These are phyloP conservation scores for Myxocyprinus asiaticus DNA, from an alignment of 2,113 vertebrate species.

Conservation along the genomic window DNA sequence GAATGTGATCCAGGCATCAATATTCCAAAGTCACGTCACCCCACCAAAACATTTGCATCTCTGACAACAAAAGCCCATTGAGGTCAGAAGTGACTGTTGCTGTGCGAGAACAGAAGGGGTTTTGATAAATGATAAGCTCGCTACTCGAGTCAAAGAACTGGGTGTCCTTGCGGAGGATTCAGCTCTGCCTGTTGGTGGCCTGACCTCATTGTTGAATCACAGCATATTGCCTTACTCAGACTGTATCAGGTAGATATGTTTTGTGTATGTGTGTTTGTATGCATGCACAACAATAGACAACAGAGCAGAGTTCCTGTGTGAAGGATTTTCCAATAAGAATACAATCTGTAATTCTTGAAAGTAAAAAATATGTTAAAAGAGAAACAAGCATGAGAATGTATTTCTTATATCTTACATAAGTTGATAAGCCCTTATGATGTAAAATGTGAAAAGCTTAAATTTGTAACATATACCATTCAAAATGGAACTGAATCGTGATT, in stretches of 20 bases:
- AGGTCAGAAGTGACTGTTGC: constrained; percentile 60
- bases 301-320: too few species aligned
- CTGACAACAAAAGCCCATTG: constrained; percentile 68
- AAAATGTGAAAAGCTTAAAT: neutral
- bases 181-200: constrained; percentile 2
- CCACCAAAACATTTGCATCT: constrained; percentile 69
- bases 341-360: too few species aligned
- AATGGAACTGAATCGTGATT: too few species aligned
- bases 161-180: constrained; percentile 28
- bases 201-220: constrained; percentile 35
- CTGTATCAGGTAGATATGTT: neutral
- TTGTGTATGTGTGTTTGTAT: neutral
- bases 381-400: too few species aligned
- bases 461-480: too few species aligned
- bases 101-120: constrained; percentile 56
- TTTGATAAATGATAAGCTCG: constrained; percentile 59
- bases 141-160: constrained; percentile 50
- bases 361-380: too few species aligned
- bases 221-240: neutral
- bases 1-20: constrained; percentile 60
- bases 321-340: too few species aligned
- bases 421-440: too few species aligned
- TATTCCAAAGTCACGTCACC: constrained; percentile 63
- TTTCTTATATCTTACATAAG: too few species aligned
- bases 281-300: too few species aligned